phyloP scores from a whole-genome alignment of 2,797 vertebrate genomes.

The Pangasius djambal region DNA sequence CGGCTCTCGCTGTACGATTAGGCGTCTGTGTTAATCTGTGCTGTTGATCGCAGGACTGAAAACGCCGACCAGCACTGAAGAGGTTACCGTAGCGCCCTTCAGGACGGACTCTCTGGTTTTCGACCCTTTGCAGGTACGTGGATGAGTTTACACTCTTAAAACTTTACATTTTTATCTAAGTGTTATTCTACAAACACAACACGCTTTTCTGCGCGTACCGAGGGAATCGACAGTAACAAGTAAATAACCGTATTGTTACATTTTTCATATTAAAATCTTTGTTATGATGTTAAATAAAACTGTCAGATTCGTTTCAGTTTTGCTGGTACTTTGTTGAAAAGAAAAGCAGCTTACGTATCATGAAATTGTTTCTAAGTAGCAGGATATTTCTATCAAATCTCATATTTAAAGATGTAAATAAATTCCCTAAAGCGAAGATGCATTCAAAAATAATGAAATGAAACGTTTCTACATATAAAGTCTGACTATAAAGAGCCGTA shows the following conservation, averaged over 20 bases:
- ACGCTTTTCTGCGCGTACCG: background rate
- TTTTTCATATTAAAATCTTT: background rate
- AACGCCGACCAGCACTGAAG: constrained; percentile 77
- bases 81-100: constrained; percentile 76
- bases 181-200: background rate
- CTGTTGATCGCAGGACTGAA: constrained; percentile 70
- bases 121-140: constrained; percentile 83
- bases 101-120: constrained; percentile 87
- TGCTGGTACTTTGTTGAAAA: background rate
- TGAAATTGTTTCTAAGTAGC: background rate
- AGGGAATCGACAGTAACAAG: background rate
- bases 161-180: background rate
- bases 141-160: background rate
- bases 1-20: background rate
- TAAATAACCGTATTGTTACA: too few relatives aligned
- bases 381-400: background rate
- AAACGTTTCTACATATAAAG: background rate
- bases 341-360: background rate
- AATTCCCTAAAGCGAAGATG: background rate
- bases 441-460: background rate
- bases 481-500: background rate
- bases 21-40: background rate
- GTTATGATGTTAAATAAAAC: background rate
- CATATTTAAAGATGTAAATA: background rate
- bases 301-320: background rate